Evolutionary conservation across 2,888 invertebrate genomes (phyloP).

Genomic region (Dromius quadrimaculatus): DNA sequence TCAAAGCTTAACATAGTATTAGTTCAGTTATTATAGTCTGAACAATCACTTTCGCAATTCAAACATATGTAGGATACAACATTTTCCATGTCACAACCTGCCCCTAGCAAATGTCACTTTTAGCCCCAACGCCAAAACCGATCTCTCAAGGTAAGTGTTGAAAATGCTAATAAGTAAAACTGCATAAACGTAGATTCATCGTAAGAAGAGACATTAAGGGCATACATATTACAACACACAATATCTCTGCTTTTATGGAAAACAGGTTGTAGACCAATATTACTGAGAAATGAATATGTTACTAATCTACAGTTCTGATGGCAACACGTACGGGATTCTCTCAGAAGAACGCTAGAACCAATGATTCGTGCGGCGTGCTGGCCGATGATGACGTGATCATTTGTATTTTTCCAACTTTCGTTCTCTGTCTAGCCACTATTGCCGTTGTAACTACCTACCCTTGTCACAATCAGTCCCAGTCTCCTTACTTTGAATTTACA

Average conservation of each 20-base stretch:
- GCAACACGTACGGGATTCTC: neutral
- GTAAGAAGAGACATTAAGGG: too few species aligned
- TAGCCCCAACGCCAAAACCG: neutral
- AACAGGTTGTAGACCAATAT: slow-evolving; percentile 21
- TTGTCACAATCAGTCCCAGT: neutral
- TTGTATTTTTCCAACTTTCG: neutral
- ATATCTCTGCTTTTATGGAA: too few species aligned
- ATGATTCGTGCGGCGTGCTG: neutral
- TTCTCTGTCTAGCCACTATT: neutral
- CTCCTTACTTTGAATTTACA: too few species aligned
- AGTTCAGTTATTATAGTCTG: too few species aligned
- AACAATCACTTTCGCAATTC: too few species aligned
- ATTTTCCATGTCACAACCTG: too few species aligned
- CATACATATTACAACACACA: too few species aligned
- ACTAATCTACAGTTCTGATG: slow-evolving; percentile 17
- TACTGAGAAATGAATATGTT: neutral
- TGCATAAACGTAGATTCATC: too few species aligned
- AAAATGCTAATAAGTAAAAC: too few species aligned
- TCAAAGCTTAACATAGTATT: too few species aligned
- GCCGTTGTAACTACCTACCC: neutral
- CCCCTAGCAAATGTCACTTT: too few species aligned
- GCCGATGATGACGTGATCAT: neutral
- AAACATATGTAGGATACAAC: too few species aligned
- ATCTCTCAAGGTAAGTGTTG: neutral
- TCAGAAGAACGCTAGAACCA: slow-evolving; percentile 8